Evolutionary conservation across 2,888 invertebrate genomes (phyloP).

Genomic region (Catocala nupta): DNA sequence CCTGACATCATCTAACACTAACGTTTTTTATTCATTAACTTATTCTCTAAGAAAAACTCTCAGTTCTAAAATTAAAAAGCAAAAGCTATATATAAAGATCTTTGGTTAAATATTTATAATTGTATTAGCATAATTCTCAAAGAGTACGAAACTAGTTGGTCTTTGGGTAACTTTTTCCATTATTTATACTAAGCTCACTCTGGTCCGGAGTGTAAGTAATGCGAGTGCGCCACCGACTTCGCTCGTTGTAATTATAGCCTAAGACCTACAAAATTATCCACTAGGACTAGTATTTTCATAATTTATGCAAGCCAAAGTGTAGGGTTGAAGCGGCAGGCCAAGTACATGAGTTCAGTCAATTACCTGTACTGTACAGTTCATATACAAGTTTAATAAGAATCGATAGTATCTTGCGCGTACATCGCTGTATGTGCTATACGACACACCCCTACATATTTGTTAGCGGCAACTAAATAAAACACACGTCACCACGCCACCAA

Average conservation of each 20-base stretch:
- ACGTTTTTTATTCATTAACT: neutral
- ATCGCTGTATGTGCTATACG: neutral
- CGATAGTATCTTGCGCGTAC: constrained; percentile 21
- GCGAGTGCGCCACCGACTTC: constrained; percentile 46
- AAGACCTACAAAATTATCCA: constrained; percentile 66
- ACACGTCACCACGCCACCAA: constrained; percentile 31
- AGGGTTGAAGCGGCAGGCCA: constrained; percentile 59
- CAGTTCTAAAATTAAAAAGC: neutral
- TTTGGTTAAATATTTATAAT: constrained; percentile 12
- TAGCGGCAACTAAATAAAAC: constrained; percentile 33
- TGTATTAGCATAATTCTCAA: constrained; percentile 22
- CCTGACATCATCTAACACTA: too few relatives aligned
- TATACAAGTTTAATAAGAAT: constrained; percentile 42
- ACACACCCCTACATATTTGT: constrained; percentile 21
- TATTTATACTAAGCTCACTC: constrained; percentile 47
- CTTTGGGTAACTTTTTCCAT: constrained; percentile 43
- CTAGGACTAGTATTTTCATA: constrained; percentile 64
- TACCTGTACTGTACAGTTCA: constrained; percentile 41
- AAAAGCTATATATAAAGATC: neutral
- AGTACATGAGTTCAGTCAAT: constrained; percentile 56
- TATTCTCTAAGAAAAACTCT: neutral
- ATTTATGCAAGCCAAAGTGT: constrained; percentile 70
- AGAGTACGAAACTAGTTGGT: constrained; percentile 23
- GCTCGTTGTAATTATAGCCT: constrained; percentile 68
- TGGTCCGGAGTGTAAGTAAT: constrained; percentile 50